These are phyloP conservation scores for Aphelenchoides besseyi DNA, from an alignment of 1,140 invertebrate genomes.

Conservation along the genomic window DNA sequence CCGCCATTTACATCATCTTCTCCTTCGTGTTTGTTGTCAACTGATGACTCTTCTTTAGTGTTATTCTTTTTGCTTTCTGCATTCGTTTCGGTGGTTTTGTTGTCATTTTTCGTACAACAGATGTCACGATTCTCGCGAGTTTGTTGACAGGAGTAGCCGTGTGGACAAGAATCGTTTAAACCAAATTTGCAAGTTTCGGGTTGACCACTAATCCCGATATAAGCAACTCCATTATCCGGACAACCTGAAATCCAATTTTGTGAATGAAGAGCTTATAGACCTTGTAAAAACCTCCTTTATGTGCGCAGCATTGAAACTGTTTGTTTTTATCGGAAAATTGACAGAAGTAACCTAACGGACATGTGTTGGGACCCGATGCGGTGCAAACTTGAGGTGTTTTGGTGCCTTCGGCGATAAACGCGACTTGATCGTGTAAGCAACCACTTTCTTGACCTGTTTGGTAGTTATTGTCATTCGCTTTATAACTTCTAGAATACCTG, in stretches of 20 bases:
- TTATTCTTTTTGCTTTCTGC: neutral
- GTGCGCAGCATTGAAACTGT: slow-evolving; percentile 59
- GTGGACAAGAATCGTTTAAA: slow-evolving; percentile 15
- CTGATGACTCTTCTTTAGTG: slow-evolving; percentile 5
- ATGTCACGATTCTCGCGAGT: neutral
- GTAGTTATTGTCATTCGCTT: slow-evolving; percentile 5
- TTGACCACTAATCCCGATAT: slow-evolving; percentile 21
- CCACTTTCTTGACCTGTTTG: slow-evolving; percentile 42
- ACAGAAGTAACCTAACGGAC: slow-evolving; percentile 57
- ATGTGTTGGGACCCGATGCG: slow-evolving; percentile 46
- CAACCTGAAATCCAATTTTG: slow-evolving; percentile 22
- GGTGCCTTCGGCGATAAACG: slow-evolving; percentile 33
- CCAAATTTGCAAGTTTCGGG: slow-evolving; percentile 20
- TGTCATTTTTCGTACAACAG: slow-evolving; percentile 22
- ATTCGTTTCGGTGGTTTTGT: neutral
- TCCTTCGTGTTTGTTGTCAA: neutral
- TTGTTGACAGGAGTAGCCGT: slow-evolving; percentile 23
- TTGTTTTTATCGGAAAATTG: slow-evolving; percentile 59
- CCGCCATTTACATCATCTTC: neutral
- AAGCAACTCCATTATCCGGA: slow-evolving; percentile 14
- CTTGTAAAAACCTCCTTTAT: slow-evolving; percentile 44
- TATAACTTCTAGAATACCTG: slow-evolving; percentile 29
- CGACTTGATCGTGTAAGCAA: slow-evolving; percentile 51
- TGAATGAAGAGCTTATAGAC: neutral
- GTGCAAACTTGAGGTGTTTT: slow-evolving; percentile 50